Conservation (phyloP, 2,113 vertebrate genomes). For the Ellobius talpinus region DNA sequence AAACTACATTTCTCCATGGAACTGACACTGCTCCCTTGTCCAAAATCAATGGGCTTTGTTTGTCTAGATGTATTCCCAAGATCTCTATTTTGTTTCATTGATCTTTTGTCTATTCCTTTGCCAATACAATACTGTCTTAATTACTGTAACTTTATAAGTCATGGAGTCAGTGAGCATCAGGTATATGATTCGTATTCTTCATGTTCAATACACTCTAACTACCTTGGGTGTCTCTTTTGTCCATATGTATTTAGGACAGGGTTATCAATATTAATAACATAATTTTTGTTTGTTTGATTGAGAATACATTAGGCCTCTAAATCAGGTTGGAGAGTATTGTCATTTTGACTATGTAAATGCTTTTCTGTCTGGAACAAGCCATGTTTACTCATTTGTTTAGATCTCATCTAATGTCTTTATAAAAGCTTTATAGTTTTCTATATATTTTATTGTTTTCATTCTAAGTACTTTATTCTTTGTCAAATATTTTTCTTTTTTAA, state of each 20-base stretch:
- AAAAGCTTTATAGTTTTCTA: background rate
- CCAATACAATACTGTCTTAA: background rate
- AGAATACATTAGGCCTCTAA: background rate
- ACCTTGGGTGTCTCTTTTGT: background rate
- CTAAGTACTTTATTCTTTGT: background rate
- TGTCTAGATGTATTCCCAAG: background rate
- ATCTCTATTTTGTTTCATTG: slow-evolving; percentile 7
- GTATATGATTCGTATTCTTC: background rate
- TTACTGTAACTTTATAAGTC: background rate
- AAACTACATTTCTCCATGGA: background rate
- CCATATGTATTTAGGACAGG: background rate
- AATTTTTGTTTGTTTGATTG: background rate
- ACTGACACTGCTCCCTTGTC: background rate
- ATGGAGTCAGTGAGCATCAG: background rate
- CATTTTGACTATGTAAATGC: background rate
- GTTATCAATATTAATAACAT: background rate
- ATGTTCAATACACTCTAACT: background rate
- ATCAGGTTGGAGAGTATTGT: background rate
- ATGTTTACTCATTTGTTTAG: background rate
- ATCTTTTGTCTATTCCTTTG: slow-evolving; percentile 14
- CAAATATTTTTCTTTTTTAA: background rate
- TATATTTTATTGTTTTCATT: background rate
- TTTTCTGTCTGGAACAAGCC: background rate
- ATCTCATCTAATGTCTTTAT: background rate
- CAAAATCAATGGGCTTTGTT: background rate